Evolutionary conservation across 2,888 invertebrate species (phyloP), one percentile per base, ranked within the genome.

Genomic region (Microchrysa polita): DNA sequence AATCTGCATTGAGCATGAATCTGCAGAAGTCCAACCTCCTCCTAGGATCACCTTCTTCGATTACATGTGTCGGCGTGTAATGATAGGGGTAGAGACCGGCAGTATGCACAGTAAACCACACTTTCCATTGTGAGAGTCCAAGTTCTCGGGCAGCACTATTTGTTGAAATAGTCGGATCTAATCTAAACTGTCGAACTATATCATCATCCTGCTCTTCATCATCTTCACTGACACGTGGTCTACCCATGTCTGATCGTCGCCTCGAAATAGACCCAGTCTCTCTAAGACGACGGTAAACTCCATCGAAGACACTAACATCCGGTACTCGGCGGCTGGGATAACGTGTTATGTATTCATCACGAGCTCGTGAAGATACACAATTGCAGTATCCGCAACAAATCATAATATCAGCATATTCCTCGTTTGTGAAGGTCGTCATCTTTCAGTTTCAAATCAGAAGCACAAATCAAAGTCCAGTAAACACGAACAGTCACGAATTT

Each of bases 381-480:
- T 48, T 48, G 48, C 48, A 48, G 48, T 48, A 48, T 48, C 48
- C 48, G 48, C 12, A 48, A n/a, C 48, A 48, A 48, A 48, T 48
- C 48, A 48, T n/a, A 12, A 48, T n/a, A 48, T 48, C 48, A 48
- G 48, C 48, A 48, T 48, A 48, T 10, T 48, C 48, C 48, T 48
- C 48, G 48, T 48, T 48, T 48, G 12, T 48, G 16, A 48, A 48
- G 48, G 48, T 48, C 16, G 48, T 48, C 48, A 48, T 48, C 48
- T 48, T 48, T n/a, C 48, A 48, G 48, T 48, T 48, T n/a, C 48
- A n/a, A n/a, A 48, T 48, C 48, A 48, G 14, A 48, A 48, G 48
- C 48, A 48, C 48, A 48, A 48, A 48, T 48, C 48, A 42, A 12
- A 42, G 42, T 42, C 42, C 7, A 48, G 48, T 48, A 5, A 48